Conservation (phyloP, 2,797 vertebrate genomes). For the Vespertilio murinus region DNA sequence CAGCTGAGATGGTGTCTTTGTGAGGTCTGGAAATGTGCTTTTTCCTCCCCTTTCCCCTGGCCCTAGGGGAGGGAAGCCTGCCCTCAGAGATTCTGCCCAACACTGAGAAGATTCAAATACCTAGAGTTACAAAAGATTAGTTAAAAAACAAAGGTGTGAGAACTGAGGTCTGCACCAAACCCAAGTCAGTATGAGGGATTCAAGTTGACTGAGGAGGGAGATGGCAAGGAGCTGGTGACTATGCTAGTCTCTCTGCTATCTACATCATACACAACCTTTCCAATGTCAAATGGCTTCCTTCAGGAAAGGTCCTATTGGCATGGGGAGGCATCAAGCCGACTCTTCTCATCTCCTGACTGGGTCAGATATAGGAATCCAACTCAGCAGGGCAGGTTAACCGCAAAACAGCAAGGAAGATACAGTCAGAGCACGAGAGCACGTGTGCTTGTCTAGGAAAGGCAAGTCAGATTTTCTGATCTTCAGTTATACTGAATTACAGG, state of each 20-base stretch:
- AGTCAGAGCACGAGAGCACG: conserved; percentile 51
- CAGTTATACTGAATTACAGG: conserved; percentile 17
- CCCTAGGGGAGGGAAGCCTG: neutral
- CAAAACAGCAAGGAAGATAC: conserved; percentile 70
- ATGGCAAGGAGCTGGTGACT: conserved; percentile 47
- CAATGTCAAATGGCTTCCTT: conserved; percentile 72
- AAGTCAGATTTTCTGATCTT: conserved; percentile 54
- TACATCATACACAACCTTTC: conserved; percentile 69
- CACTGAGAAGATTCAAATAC: conserved; percentile 40
- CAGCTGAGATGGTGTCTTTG: neutral
- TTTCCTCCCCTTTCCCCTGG: neutral
- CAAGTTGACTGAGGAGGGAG: conserved; percentile 23
- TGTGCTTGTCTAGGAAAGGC: conserved; percentile 47
- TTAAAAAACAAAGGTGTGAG: neutral
- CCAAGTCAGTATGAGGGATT: neutral
- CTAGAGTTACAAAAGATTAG: conserved; percentile 31
- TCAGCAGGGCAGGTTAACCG: conserved; percentile 71
- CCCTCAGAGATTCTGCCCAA: conserved; percentile 27
- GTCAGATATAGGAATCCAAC: conserved; percentile 72
- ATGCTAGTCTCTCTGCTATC: conserved; percentile 58
- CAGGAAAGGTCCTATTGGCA: conserved; percentile 68
- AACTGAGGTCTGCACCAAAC: neutral
- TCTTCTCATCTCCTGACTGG: conserved; percentile 70
- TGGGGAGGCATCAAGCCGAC: conserved; percentile 62
- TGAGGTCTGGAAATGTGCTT: conserved; percentile 1